Base-by-base conservation (phyloP, 2,797 vertebrate species). In the Thripadectes ignobilis region DNA sequence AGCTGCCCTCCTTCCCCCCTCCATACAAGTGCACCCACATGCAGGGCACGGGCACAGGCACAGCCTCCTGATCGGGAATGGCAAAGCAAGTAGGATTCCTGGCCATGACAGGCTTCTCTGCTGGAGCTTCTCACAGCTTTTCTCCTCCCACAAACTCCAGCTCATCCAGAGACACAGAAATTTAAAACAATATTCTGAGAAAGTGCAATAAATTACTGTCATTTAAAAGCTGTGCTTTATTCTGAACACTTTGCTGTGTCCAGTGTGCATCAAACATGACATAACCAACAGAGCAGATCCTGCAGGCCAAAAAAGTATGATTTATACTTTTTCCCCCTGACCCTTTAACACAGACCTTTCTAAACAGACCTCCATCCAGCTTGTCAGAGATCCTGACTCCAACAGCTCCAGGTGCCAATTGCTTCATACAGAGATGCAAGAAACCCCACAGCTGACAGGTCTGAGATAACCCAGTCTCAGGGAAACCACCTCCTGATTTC, bases 1-100 rank as follows among this genome's bases (percentile, higher is more conserved):
- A 48, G 22, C n/a, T 69, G 68, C 43, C 24, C 61, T 57, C 79
- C 86, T 32, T 38, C 13, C 62, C 62, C 29, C 29, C 61, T 57
- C 0, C 32, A 16, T 1, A 61, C 30, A 26, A 2, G 3, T 0
- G 5, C 14, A 72, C 52, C 45, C 82, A 15, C 24, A 12, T 0
- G 0, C 55, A 23, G 59, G 36, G 66, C 83, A 59, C 1, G 59
- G 36, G 66, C 83, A 59, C 1, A 66, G 74, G 77, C 86, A 87
- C 67, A 52, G 58, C 55, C 73, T 78, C 73, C 78, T 49, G 63
- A 62, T 22, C 24, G 43, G 14, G 15, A 39, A 67, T 1, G n/a
- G 45, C 51, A 54, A 32, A 72, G 38, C 82, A 83, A 78, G 75
- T 43, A 54, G 18, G 17, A 66, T 18, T 75, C 62, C 85, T 84